Conservation (phyloP, 2,113 vertebrate genomes). For the Xiphophorus couchianus region DNA sequence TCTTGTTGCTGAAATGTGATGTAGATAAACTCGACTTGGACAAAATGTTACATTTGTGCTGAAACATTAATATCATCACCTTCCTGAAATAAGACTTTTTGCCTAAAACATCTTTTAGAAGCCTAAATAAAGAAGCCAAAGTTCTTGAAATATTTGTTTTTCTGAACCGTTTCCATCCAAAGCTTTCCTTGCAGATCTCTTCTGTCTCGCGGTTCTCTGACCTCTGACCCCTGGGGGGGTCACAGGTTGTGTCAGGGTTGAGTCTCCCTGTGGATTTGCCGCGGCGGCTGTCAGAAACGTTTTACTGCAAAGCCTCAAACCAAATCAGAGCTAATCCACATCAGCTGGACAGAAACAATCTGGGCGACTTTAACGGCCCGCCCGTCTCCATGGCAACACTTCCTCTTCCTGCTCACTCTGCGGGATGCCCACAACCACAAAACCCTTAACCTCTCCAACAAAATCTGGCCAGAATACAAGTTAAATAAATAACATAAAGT, state of each 20-base stretch:
- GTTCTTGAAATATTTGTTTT: too few relatives aligned
- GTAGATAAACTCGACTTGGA: too few relatives aligned
- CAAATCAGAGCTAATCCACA: neutral
- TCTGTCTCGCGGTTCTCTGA: neutral
- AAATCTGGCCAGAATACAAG: too few relatives aligned
- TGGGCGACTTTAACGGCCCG: neutral
- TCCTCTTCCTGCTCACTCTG: neutral
- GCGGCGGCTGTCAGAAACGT: neutral
- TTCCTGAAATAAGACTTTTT: too few relatives aligned
- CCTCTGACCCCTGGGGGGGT: neutral
- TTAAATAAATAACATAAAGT: too few relatives aligned
- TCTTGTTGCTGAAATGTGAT: too few relatives aligned
- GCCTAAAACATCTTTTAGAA: too few relatives aligned
- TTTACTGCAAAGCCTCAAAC: neutral
- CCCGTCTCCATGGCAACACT: neutral
- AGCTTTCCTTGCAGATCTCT: neutral
- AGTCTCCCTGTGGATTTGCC: constrained; percentile 10
- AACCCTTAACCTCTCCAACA: too few relatives aligned
- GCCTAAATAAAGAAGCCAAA: too few relatives aligned
- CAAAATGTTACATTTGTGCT: too few relatives aligned
- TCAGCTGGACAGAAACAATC: neutral
- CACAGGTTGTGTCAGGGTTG: constrained; percentile 12
- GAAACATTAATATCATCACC: too few relatives aligned
- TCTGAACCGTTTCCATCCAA: neutral
- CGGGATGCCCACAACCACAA: neutral